Evolutionary conservation across 2,888 invertebrate species (phyloP).

Genomic region (Tolmerus cingulatus): DNA sequence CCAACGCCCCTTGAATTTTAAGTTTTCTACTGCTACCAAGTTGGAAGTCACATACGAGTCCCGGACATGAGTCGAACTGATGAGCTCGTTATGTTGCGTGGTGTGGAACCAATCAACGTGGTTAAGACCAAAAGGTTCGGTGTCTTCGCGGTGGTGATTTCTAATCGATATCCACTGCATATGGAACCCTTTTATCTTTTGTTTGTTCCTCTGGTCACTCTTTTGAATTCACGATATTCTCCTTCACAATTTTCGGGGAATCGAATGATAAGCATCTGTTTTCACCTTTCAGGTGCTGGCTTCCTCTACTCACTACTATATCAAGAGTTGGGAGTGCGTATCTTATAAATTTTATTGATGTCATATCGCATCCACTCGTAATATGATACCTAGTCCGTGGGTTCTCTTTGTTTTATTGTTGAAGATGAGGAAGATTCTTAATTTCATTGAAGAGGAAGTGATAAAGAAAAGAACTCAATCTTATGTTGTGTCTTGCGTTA

Average conservation of each 20-base stretch:
- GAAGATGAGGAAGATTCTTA: background rate
- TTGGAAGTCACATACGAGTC: background rate
- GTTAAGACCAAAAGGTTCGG: background rate
- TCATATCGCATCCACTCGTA: background rate
- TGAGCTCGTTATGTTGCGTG: background rate
- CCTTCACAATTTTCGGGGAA: constrained; percentile 3
- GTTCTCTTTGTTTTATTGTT: background rate
- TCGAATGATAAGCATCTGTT: constrained; percentile 14
- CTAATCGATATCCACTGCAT: constrained; percentile 17
- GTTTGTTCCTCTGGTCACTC: background rate
- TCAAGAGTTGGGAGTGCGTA: background rate
- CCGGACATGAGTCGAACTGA: background rate
- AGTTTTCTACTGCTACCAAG: background rate
- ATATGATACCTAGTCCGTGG: background rate
- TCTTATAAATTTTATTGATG: background rate
- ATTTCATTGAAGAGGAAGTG: background rate
- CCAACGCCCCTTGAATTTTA: background rate
- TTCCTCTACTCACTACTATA: background rate
- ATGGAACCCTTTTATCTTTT: background rate
- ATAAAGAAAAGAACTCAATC: background rate
- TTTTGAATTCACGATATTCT: background rate
- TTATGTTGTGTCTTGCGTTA: background rate
- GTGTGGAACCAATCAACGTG: background rate
- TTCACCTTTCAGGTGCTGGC: constrained; percentile 12
- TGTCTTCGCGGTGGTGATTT: background rate